phyloP scores from a whole-genome alignment of 1,140 invertebrate genomes.

The Trichonephila clavata region DNA sequence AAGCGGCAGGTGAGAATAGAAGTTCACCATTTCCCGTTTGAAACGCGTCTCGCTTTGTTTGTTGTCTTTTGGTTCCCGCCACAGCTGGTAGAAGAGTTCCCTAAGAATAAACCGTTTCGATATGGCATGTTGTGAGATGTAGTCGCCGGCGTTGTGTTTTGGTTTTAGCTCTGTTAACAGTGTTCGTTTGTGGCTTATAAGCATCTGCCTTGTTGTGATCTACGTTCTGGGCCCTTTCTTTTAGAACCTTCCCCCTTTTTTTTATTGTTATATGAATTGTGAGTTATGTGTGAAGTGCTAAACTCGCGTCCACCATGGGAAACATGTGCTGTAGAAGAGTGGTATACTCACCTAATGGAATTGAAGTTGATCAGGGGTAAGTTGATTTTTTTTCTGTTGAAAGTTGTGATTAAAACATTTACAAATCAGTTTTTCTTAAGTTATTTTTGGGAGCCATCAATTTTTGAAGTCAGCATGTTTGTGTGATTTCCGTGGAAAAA shows the following conservation, averaged over 20 bases:
- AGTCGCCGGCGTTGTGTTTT: slow-evolving; percentile 6
- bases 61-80: slow-evolving; percentile 29
- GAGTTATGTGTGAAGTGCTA: slow-evolving; percentile 17
- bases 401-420: too few relatives aligned
- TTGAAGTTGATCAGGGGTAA: slow-evolving; percentile 50
- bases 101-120: background rate
- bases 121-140: background rate
- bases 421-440: too few relatives aligned
- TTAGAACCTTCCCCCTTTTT: background rate
- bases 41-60: slow-evolving; percentile 31
- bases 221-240: background rate
- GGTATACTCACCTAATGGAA: slow-evolving; percentile 41
- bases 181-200: background rate
- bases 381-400: background rate
- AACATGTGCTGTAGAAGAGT: slow-evolving; percentile 64
- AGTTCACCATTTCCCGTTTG: slow-evolving; percentile 25
- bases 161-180: background rate
- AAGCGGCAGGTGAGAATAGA: slow-evolving; percentile 31
- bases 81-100: background rate
- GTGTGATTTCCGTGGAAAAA: too few relatives aligned
- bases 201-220: background rate
- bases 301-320: slow-evolving; percentile 38
- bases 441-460: too few relatives aligned
- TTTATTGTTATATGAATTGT: background rate
- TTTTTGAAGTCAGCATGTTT: too few relatives aligned